A percentile compares a stretch with the other conserved stretches of the same genome.
Evolutionary conservation across 35 echinoderm and acorn worm species (phyloP).

Genomic region (Chiridota heheva): DNA sequence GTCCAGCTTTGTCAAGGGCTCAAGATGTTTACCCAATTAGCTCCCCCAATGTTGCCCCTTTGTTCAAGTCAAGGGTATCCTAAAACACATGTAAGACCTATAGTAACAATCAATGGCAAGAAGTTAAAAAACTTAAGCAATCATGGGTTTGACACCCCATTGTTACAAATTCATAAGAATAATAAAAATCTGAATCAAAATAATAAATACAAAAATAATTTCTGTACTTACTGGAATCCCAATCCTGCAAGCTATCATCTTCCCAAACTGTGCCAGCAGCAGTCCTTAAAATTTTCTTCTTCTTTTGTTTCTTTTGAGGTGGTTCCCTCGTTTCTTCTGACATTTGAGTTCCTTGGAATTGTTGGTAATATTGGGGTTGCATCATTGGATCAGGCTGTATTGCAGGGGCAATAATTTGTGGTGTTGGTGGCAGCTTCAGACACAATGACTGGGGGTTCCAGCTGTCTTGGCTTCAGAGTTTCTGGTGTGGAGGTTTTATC

Average conservation of each 20-base stretch:
- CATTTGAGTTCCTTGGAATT: not conserved
- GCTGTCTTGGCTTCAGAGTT: not conserved
- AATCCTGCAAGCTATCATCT: slow-evolving; percentile 85
- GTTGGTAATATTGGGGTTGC: not conserved
- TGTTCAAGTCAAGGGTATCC: too few species aligned
- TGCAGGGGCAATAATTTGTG: not conserved
- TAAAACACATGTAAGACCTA: too few species aligned
- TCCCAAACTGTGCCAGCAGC: slow-evolving; percentile 86
- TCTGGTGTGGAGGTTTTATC: not conserved
- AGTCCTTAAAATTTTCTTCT: slow-evolving; percentile 83
- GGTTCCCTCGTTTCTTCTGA: not conserved
- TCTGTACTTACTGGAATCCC: slow-evolving; percentile 80
- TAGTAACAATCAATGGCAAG: too few species aligned
- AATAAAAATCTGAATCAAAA: too few species aligned
- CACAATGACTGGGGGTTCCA: not conserved
- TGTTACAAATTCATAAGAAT: too few species aligned
- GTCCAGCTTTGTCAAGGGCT: too few species aligned
- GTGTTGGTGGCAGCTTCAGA: not conserved
- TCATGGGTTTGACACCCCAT: too few species aligned
- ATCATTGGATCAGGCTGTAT: not conserved
- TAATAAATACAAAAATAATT: too few species aligned
- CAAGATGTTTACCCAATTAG: too few species aligned
- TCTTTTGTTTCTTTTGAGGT: slow-evolving; percentile 75
- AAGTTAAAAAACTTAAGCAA: too few species aligned
- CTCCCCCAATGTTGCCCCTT: too few species aligned